phyloP scores from a whole-genome alignment of 1,140 invertebrate species.

The Armadillidium nasatum region DNA sequence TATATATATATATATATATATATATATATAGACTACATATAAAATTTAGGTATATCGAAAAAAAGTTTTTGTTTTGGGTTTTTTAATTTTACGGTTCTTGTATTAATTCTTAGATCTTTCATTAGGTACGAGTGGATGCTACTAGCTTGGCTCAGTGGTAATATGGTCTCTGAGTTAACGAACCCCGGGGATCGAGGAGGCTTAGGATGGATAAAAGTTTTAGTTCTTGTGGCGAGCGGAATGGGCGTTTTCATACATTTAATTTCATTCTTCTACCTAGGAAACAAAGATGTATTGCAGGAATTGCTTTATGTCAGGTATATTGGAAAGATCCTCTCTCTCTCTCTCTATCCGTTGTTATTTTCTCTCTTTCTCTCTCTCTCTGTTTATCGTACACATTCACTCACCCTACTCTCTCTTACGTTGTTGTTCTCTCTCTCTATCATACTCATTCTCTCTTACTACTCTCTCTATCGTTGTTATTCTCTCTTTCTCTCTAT shows the following conservation, averaged over 20 bases:
- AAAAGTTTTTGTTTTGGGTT: too few relatives aligned
- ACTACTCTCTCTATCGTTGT: not conserved
- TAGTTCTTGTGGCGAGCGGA: slow-evolving; percentile 82
- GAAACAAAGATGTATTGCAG: slow-evolving; percentile 26
- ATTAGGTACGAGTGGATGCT: slow-evolving; percentile 96
- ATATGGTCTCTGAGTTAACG: slow-evolving; percentile 90
- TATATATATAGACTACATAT: too few relatives aligned
- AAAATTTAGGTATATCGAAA: too few relatives aligned
- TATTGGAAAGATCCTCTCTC: not conserved
- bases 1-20: too few relatives aligned
- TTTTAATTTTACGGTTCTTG: too few relatives aligned
- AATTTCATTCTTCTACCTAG: slow-evolving; percentile 58
- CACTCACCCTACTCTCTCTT: slow-evolving; percentile 13
- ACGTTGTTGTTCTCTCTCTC: not conserved
- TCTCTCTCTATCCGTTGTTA: not conserved
- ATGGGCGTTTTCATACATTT: slow-evolving; percentile 87
- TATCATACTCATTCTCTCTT: not conserved
- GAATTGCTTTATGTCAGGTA: slow-evolving; percentile 43
- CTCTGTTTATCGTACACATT: too few relatives aligned
- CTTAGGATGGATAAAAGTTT: slow-evolving; percentile 71
- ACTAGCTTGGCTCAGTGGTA: slow-evolving; percentile 89
- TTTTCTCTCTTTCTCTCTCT: too few relatives aligned
- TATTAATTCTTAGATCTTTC: not conserved
- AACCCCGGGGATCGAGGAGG: slow-evolving; percentile 93
- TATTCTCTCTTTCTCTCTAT: too few relatives aligned